Conservation (phyloP, 2,888 invertebrate genomes). For the Machimus atricapillus region DNA sequence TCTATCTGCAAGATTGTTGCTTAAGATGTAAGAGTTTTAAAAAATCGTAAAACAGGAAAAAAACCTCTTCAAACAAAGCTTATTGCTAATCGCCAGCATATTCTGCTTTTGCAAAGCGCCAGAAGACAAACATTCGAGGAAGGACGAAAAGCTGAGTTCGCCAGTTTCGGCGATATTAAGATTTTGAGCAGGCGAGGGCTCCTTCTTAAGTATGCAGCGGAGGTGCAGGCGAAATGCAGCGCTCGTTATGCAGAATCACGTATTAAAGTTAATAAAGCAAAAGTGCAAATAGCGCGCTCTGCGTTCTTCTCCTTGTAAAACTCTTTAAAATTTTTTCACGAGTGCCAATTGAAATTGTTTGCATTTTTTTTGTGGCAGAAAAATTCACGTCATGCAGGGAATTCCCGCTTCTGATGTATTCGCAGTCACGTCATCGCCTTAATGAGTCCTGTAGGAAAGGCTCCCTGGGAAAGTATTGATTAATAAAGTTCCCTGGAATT, state of each 20-base stretch:
- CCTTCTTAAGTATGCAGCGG: background rate
- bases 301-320: background rate
- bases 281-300: background rate
- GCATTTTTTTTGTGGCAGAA: background rate
- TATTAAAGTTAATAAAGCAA: conserved; percentile 5
- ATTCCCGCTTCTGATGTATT: background rate
- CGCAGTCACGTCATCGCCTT: conserved; percentile 16
- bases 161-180: background rate
- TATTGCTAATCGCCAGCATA: background rate
- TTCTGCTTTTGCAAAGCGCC: background rate
- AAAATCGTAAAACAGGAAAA: background rate
- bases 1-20: background rate
- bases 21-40: background rate
- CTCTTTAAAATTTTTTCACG: conserved; percentile 7
- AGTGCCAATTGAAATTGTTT: conserved; percentile 10
- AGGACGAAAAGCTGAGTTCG: background rate
- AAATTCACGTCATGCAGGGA: conserved; percentile 10
- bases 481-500: conserved; percentile 22
- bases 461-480: background rate
- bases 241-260: conserved; percentile 22
- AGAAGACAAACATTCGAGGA: background rate
- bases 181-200: background rate
- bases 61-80: background rate
- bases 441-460: background rate
- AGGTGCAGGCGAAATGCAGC: background rate